These are phyloP conservation scores for Hyperoodon ampullatus DNA, from an alignment of 2,113 vertebrate genomes.

Conservation along the genomic window DNA sequence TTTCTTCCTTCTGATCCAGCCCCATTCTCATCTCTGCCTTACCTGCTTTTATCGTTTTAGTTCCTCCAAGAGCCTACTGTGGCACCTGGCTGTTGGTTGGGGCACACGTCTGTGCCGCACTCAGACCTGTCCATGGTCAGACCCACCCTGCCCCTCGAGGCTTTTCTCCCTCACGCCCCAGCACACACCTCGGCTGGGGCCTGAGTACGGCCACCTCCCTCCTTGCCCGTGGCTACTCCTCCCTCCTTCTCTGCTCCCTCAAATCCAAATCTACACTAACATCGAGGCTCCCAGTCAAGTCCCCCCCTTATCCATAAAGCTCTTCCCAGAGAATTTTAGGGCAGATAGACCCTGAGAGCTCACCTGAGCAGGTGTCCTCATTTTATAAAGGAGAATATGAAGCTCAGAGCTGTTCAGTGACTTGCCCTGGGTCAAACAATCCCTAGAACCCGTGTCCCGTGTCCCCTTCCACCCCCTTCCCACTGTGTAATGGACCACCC, in stretches of 20 bases:
- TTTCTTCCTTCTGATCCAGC: background rate
- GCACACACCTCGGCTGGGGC: background rate
- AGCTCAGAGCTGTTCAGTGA: background rate
- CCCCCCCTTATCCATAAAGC: background rate
- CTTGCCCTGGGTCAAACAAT: background rate
- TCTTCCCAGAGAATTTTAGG: background rate
- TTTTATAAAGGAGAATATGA: background rate
- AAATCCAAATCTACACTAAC: background rate
- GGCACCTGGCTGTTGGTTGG: background rate
- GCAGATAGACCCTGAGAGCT: background rate
- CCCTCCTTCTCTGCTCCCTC: background rate
- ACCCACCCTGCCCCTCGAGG: fast-evolving
- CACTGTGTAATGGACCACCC: no score
- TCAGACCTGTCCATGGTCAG: background rate
- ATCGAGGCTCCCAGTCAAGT: background rate
- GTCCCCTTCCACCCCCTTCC: background rate
- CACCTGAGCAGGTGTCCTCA: background rate
- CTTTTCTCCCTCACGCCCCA: no score
- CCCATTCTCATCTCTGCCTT: background rate
- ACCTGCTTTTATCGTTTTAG: background rate
- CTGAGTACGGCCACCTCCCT: fast-evolving
- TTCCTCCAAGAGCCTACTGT: background rate
- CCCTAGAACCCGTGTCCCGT: background rate
- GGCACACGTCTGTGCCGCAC: background rate
- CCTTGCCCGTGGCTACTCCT: background rate